These are phyloP conservation scores for Cepaea hortensis DNA, from an alignment of 2,888 invertebrate genomes.

Conservation along the genomic window DNA sequence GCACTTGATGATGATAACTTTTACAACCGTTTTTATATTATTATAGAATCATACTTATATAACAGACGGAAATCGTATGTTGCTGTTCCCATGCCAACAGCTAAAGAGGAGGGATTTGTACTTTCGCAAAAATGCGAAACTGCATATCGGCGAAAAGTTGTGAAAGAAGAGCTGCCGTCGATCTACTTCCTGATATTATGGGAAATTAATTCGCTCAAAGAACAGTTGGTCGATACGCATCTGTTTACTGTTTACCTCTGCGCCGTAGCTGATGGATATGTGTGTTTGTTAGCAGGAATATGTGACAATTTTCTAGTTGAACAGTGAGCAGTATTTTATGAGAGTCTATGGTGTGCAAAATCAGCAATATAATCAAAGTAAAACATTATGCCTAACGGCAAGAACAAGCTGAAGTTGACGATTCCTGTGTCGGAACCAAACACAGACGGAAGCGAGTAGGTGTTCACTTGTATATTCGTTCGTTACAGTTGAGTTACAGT, in stretches of 20 bases:
- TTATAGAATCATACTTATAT: too few species aligned
- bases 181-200: constrained; percentile 52
- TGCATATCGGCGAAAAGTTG: background rate
- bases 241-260: constrained; percentile 28
- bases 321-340: background rate
- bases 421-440: constrained; percentile 78
- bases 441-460: constrained; percentile 59
- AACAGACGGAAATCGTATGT: too few species aligned
- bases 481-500: too few species aligned
- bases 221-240: constrained; percentile 40
- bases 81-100: too few species aligned
- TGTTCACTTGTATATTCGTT: constrained; percentile 2
- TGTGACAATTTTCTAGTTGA: constrained; percentile 10
- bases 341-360: constrained; percentile 23
- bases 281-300: constrained; percentile 19
- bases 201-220: constrained; percentile 42
- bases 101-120: too few species aligned
- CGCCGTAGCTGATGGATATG: background rate
- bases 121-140: constrained; percentile 10
- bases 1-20: too few species aligned
- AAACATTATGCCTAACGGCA: constrained; percentile 56
- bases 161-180: constrained; percentile 40
- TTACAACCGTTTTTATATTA: too few species aligned
- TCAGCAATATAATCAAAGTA: background rate
- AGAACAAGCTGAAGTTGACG: constrained; percentile 60